These are phyloP conservation scores for Standfussiana lucernea DNA, from an alignment of 2,888 invertebrate species.

Conservation along the genomic window DNA sequence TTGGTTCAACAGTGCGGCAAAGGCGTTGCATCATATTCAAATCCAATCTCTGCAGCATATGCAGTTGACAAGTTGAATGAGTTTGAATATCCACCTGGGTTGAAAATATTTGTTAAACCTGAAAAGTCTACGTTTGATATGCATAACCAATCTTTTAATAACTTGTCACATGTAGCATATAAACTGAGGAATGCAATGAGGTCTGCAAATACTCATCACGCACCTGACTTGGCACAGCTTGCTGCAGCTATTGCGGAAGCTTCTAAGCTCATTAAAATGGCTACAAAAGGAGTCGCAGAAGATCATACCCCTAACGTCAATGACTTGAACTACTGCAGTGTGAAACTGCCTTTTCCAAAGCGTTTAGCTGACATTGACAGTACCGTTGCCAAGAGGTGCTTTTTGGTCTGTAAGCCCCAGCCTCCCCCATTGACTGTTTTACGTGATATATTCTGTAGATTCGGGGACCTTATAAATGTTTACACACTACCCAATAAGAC, in stretches of 20 bases:
- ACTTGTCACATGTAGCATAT: slow-evolving; percentile 76
- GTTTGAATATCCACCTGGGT: slow-evolving; percentile 97
- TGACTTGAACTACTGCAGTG: slow-evolving; percentile 91
- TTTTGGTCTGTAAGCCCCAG: slow-evolving; percentile 92
- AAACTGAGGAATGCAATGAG: slow-evolving; percentile 80
- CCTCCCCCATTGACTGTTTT: slow-evolving; percentile 95
- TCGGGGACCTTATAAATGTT: slow-evolving; percentile 97
- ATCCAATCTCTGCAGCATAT: slow-evolving; percentile 89
- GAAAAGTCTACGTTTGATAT: slow-evolving; percentile 83
- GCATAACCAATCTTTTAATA: slow-evolving; percentile 72
- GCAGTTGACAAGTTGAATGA: slow-evolving; percentile 96
- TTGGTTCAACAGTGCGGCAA: slow-evolving; percentile 86
- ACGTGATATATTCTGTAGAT: slow-evolving; percentile 97
- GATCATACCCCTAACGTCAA: slow-evolving; percentile 73
- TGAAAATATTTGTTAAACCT: slow-evolving; percentile 94
- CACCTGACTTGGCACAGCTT: slow-evolving; percentile 92
- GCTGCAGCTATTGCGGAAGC: slow-evolving; percentile 95
- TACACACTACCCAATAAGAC: slow-evolving; percentile 97
- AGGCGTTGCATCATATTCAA: slow-evolving; percentile 82
- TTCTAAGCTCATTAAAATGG: slow-evolving; percentile 93
- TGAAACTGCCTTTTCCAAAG: slow-evolving; percentile 93
- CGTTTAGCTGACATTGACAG: slow-evolving; percentile 93
- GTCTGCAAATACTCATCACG: slow-evolving; percentile 69
- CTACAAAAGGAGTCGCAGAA: slow-evolving; percentile 82
- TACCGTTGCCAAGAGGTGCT: slow-evolving; percentile 92